Evolutionary conservation across 1,140 invertebrate genomes (phyloP).

Genomic region (Watersipora subatra): DNA sequence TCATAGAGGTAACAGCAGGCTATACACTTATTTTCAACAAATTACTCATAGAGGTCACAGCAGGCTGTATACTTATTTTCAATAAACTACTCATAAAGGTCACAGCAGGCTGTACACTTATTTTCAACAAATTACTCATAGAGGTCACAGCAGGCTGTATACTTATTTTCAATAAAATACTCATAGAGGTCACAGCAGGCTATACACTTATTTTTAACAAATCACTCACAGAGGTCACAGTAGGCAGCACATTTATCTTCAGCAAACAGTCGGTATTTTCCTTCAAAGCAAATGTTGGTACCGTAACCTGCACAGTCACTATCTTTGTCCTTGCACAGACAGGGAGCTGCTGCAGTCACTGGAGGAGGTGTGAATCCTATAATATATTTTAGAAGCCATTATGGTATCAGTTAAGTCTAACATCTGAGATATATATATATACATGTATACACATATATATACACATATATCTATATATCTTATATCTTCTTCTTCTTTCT

Average conservation of each 20-base stretch:
- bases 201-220: not conserved
- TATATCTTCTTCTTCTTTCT: not conserved
- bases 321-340: not conserved
- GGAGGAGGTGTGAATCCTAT: not conserved
- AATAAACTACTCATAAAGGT: not conserved
- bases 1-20: too few relatives aligned
- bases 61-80: not conserved
- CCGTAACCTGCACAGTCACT: not conserved
- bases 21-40: too few relatives aligned
- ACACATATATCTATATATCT: not conserved
- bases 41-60: not conserved
- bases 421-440: not conserved
- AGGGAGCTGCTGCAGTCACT: not conserved
- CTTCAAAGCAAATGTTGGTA: not conserved
- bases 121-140: not conserved
- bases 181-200: not conserved
- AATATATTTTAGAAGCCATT: not conserved
- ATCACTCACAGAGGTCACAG: not conserved
- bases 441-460: not conserved
- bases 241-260: not conserved
- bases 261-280: not conserved
- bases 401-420: not conserved
- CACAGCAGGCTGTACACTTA: not conserved
- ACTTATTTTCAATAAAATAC: not conserved
- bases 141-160: not conserved